phyloP scores from a whole-genome alignment of 1,140 invertebrate species.

The Homalodisca vitripennis region DNA sequence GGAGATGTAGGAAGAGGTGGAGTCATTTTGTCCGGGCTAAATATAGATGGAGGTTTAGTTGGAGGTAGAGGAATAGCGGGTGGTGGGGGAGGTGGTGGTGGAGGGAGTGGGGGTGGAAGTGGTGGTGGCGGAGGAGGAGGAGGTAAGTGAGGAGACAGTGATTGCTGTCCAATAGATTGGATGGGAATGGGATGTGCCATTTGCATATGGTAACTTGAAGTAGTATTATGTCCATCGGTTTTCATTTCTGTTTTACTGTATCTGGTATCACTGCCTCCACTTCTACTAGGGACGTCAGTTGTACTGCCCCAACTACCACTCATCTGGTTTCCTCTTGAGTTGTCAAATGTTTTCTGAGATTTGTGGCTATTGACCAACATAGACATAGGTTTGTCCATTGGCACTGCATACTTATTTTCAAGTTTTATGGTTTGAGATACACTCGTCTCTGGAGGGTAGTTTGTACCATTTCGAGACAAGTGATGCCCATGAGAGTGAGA shows the following conservation, averaged over 20 bases:
- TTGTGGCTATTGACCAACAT: no score
- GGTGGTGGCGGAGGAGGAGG: slow-evolving; percentile 30
- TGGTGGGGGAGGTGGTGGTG: slow-evolving; percentile 35
- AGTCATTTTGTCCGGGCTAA: slow-evolving; percentile 55
- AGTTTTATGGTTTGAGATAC: background rate
- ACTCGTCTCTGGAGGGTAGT: background rate
- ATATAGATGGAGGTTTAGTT: slow-evolving; percentile 45
- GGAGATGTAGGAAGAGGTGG: slow-evolving; percentile 42
- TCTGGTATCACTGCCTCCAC: background rate
- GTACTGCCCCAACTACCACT: background rate
- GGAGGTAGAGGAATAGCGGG: slow-evolving; percentile 31
- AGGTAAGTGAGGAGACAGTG: no score
- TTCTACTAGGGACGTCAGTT: background rate
- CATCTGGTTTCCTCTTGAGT: background rate
- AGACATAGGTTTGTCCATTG: background rate
- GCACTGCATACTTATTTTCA: background rate
- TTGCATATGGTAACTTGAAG: no score
- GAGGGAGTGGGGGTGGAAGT: slow-evolving; percentile 34
- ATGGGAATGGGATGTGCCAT: no score
- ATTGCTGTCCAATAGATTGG: no score
- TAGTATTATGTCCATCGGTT: no score
- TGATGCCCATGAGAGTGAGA: slow-evolving; percentile 1
- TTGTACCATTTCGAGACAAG: slow-evolving; percentile 9
- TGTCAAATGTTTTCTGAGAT: background rate
- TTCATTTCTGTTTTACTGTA: background rate